phyloP scores from a whole-genome alignment of 1,140 invertebrate genomes.

The Ctenoplectra terminalis region DNA sequence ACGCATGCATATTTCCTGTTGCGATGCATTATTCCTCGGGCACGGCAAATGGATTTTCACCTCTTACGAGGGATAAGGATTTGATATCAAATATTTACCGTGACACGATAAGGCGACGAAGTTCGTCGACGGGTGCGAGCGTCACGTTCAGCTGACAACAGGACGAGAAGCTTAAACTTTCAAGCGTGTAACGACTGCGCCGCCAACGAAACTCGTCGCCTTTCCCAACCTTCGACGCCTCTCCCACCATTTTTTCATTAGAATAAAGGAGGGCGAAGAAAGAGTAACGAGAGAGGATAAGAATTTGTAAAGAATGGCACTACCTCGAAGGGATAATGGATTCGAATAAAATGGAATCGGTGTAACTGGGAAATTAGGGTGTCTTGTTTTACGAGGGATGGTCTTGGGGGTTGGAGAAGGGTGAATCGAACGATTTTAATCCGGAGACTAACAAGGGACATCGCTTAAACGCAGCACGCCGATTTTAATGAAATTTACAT shows the following conservation, averaged over 20 bases:
- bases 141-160: slow-evolving; percentile 16
- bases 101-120: background rate
- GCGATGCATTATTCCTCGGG: background rate
- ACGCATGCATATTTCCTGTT: background rate
- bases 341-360: no score
- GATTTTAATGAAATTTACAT: no score
- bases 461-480: no score
- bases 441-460: no score
- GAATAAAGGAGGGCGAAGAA: no score
- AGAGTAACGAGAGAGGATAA: no score
- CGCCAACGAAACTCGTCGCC: background rate
- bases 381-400: no score
- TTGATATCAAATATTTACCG: slow-evolving; percentile 30
- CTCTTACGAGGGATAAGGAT: slow-evolving; percentile 5
- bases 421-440: no score
- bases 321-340: no score
- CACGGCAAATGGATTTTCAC: background rate
- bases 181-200: background rate
- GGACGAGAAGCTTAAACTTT: slow-evolving; percentile 24
- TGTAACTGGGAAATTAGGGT: no score
- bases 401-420: no score
- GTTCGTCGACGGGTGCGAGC: background rate
- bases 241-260: background rate
- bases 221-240: background rate
- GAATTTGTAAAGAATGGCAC: no score